Base-by-base conservation (phyloP, 2,797 vertebrate genomes). In the Lepus townsendii region DNA sequence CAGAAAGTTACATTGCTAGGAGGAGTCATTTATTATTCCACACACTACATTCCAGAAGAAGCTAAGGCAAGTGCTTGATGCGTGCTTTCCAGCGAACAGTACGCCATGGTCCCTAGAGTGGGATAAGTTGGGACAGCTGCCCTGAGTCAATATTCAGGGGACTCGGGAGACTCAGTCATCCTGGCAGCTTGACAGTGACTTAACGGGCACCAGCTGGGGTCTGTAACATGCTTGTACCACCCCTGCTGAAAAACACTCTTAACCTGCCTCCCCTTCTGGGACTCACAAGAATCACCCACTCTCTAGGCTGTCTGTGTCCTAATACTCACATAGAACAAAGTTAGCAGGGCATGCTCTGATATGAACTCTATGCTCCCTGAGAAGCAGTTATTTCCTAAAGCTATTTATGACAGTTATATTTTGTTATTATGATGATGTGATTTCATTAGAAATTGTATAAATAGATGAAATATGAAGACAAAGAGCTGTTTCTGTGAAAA, bases 81-180 rank as follows among this genome's bases (percentile, higher is more conserved):
- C 22, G 1, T 68, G 85, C n/a, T 92, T 96, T 91, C 90, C 83
- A 77, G 35, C 16, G 62, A 20, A 95, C 47, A 93, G 65, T 92
- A 65, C 32, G 77, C 54, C 52, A 85, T 7, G 60, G 85, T 91
- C 84, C 91, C 79, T 83, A 65, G 66, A 84, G 78, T 83, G 62
- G 88, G 83, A 94, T 80, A 91, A 72, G 63, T 83, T 88, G 73
- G 82, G 82, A 92, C 95, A 95, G 86, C 90, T 88, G 90, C 68
- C 92, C 77, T 10, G 8, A 91, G 90, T 87, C 88, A 93, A 52
- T 93, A 86, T 88, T 94, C 79, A 83, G 66, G 60, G 72, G 72
- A 93, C 27, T 94, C 79, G 77, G 71, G 60, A 68, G 66, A 93
- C 27, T 27, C 71, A 82, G 78, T 32, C 54, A 3, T 57, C 69